phyloP scores from a whole-genome alignment of 2,888 invertebrate genomes.

The Ceramica pisi region DNA sequence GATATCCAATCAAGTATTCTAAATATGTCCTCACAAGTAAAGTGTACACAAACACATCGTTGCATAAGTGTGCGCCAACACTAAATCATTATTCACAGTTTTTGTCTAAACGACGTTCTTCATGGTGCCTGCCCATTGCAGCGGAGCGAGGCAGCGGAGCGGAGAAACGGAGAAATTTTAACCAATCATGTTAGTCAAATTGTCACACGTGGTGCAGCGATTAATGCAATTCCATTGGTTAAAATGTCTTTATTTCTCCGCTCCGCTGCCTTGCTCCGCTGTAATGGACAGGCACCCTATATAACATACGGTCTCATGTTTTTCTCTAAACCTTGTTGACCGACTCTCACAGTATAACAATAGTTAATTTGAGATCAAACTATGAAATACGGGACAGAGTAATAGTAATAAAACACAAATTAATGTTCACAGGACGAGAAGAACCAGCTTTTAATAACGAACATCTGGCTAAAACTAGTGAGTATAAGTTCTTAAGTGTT shows the following conservation, averaged over 20 bases:
- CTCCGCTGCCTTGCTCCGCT: too few species aligned
- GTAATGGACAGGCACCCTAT: too few species aligned
- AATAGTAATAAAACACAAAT: constrained; percentile 58
- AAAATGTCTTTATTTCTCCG: too few species aligned
- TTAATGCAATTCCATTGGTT: too few species aligned
- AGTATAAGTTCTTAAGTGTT: constrained; percentile 86
- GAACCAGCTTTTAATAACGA: constrained; percentile 98
- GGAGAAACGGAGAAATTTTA: too few species aligned
- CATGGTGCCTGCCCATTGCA: too few species aligned
- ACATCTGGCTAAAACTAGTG: constrained; percentile 99
- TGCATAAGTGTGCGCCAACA: constrained; percentile 30
- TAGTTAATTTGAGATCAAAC: constrained; percentile 56
- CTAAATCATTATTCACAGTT: constrained; percentile 55
- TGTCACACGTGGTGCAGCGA: too few species aligned
- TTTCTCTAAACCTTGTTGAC: constrained; percentile 58
- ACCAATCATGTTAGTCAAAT: too few species aligned
- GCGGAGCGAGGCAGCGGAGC: too few species aligned
- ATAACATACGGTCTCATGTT: constrained; percentile 55
- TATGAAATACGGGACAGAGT: constrained; percentile 49
- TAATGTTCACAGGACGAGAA: constrained; percentile 96
- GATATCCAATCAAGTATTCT: constrained; percentile 61
- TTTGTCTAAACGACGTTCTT: constrained; percentile 58
- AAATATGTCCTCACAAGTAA: constrained; percentile 51
- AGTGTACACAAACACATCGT: constrained; percentile 49
- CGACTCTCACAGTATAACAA: constrained; percentile 57